phyloP scores from a whole-genome alignment of 2,797 vertebrate genomes.

The Hybognathus amarus region DNA sequence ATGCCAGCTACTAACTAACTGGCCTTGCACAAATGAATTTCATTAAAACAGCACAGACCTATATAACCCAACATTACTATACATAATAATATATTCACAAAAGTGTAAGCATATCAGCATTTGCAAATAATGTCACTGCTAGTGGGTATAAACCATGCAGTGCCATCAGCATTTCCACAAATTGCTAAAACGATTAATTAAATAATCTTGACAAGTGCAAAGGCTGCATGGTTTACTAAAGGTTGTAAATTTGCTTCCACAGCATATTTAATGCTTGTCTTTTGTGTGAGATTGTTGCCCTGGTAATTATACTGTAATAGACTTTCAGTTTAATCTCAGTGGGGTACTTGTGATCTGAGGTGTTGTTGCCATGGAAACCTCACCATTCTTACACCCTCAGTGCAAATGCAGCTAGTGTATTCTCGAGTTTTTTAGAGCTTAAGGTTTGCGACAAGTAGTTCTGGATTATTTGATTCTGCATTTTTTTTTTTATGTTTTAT shows the following conservation, averaged over 20 bases:
- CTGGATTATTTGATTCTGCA: neutral
- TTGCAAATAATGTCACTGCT: neutral
- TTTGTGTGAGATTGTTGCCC: constrained; percentile 34
- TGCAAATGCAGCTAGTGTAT: constrained; percentile 1
- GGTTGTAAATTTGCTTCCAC: constrained; percentile 28
- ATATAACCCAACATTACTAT: neutral
- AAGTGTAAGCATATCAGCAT: constrained; percentile 8
- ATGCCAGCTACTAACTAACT: constrained; percentile 10
- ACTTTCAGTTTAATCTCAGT: constrained; percentile 36
- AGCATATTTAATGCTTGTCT: constrained; percentile 28
- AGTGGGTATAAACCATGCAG: neutral
- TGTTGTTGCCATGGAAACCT: constrained; percentile 52
- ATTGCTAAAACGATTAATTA: constrained; percentile 22
- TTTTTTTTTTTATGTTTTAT: constrained; percentile 10
- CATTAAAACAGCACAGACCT: neutral
- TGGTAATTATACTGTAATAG: constrained; percentile 37
- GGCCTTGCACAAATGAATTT: neutral
- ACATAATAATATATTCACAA: neutral
- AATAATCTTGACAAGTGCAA: constrained; percentile 35
- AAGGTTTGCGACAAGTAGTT: neutral
- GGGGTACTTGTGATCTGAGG: constrained; percentile 34
- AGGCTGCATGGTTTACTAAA: constrained; percentile 7
- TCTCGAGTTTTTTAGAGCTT: neutral
- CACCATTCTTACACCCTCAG: constrained; percentile 1
- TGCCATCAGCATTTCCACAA: constrained; percentile 30